These are phyloP conservation scores for Acleris holmiana DNA, from an alignment of 2,888 invertebrate species.

Conservation along the genomic window DNA sequence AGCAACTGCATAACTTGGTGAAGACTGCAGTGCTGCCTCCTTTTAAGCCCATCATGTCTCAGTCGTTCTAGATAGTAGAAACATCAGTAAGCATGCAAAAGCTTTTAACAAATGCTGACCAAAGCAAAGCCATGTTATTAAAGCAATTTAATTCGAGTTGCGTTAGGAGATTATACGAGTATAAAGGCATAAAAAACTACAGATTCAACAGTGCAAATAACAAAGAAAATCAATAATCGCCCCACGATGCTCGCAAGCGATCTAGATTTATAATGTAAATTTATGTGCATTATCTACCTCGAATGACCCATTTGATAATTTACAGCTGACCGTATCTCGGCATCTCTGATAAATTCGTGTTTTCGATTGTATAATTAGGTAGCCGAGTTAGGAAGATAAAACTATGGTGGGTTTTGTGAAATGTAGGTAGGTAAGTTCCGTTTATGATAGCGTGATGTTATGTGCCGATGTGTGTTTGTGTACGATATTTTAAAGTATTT, in stretches of 20 bases:
- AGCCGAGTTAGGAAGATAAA: not conserved
- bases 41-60: no score
- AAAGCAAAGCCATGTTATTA: constrained; percentile 1
- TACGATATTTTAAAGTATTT: no score
- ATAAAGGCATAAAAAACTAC: not conserved
- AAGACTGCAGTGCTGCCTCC: no score
- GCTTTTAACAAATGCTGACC: not conserved
- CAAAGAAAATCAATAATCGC: constrained; percentile 19
- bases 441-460: no score
- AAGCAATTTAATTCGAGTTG: not conserved
- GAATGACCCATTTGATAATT: constrained; percentile 33
- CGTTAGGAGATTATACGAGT: not conserved
- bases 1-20: no score
- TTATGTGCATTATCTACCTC: constrained; percentile 34
- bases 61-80: no score
- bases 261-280: constrained; percentile 31
- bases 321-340: constrained; percentile 29
- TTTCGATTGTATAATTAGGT: constrained; percentile 7
- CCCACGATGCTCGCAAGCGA: constrained; percentile 6
- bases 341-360: constrained; percentile 34
- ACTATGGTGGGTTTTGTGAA: not conserved
- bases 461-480: no score
- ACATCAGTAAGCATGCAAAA: not conserved
- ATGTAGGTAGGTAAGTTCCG: no score
- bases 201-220: not conserved